phyloP scores from a whole-genome alignment of 1,140 invertebrate species.

The Hylaeus volcanicus region DNA sequence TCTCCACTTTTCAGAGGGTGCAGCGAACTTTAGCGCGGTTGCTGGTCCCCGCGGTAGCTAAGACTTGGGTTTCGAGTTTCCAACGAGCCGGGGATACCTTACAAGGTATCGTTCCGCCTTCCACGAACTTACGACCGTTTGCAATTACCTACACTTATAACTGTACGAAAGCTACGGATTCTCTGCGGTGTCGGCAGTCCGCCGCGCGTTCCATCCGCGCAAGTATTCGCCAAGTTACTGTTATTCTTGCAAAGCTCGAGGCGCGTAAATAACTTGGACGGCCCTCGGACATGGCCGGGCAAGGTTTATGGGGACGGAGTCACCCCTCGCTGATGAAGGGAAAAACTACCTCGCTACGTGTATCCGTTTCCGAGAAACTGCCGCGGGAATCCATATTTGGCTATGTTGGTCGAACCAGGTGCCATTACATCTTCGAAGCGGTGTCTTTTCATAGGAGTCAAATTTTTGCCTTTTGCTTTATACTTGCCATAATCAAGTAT shows the following conservation, averaged over 20 bases:
- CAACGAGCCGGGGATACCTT: constrained; percentile 64
- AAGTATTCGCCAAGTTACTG: constrained; percentile 49
- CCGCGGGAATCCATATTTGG: no score
- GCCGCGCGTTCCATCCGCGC: constrained; percentile 27
- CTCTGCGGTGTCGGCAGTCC: constrained; percentile 17
- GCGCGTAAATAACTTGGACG: constrained; percentile 35
- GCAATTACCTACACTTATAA: constrained; percentile 59
- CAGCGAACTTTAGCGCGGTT: constrained; percentile 67
- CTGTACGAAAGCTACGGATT: constrained; percentile 40
- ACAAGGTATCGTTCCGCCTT: constrained; percentile 48
- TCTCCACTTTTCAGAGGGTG: constrained; percentile 67
- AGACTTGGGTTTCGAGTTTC: constrained; percentile 68
- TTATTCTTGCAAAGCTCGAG: constrained; percentile 30
- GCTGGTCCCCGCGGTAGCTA: constrained; percentile 67
- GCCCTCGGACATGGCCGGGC: constrained; percentile 1
- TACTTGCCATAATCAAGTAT: no score
- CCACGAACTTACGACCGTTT: constrained; percentile 54
- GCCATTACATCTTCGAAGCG: no score
- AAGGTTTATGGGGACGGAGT: neutral
- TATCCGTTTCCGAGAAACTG: neutral
- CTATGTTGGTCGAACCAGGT: no score
- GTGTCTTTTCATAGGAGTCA: no score
- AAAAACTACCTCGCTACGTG: neutral
- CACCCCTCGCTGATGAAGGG: neutral
- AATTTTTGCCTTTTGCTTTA: no score